Percentiles rank a stretch among this genome's conserved stretches.
Evolutionary conservation across 2,113 vertebrate genomes (phyloP).

Genomic region (Charadrius vociferus): DNA sequence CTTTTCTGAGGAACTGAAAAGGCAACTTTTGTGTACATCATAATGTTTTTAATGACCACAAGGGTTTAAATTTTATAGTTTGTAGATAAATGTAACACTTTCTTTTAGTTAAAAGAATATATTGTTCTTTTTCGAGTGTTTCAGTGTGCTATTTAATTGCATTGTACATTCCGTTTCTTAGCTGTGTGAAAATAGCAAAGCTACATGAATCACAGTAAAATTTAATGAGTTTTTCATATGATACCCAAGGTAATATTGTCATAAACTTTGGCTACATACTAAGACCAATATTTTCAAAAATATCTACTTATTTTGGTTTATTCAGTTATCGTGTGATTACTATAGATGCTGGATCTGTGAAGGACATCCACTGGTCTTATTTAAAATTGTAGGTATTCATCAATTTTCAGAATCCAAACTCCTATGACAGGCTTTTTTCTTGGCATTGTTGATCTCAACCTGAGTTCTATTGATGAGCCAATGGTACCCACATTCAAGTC

Average conservation of each 20-base stretch:
- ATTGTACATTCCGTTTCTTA: slow-evolving; percentile 21
- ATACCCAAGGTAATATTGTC: not conserved
- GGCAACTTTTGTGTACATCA: not conserved
- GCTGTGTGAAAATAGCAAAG: not conserved
- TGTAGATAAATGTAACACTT: not conserved
- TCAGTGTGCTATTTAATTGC: not conserved
- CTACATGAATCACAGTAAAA: slow-evolving; percentile 14
- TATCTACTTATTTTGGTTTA: not conserved
- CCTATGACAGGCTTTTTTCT: not conserved
- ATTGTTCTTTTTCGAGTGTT: not conserved
- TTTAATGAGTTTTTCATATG: not conserved
- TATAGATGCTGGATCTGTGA: not conserved
- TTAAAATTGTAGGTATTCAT: not conserved
- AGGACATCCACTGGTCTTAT: not conserved
- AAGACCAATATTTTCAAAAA: not conserved
- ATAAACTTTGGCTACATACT: not conserved
- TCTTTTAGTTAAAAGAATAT: not conserved
- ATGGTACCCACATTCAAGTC: fast-evolving
- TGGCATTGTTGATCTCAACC: not conserved
- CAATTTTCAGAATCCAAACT: not conserved
- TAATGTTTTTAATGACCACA: not conserved
- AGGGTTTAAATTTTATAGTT: not conserved
- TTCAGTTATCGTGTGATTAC: not conserved
- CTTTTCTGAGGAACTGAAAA: not conserved
- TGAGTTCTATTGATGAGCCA: not conserved